Percentiles rank a stretch among this genome's conserved stretches.
Evolutionary conservation across 2,113 vertebrate genomes (phyloP).

Genomic region (Pygoscelis adeliae): DNA sequence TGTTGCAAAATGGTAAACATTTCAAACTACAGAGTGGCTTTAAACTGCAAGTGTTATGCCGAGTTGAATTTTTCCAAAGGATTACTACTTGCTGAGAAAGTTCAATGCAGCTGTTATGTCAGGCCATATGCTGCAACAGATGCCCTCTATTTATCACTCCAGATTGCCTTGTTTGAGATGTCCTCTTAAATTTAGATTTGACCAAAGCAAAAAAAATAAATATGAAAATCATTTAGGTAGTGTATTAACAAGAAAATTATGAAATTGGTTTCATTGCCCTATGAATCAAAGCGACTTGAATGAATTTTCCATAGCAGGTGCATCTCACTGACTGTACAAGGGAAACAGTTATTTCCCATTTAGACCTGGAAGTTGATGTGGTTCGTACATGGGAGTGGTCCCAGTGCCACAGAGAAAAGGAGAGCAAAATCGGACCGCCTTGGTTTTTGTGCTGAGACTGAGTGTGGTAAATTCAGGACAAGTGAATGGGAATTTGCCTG

Average conservation of each 20-base stretch:
- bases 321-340: background rate
- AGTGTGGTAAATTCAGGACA: background rate
- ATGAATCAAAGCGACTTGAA: background rate
- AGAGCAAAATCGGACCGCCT: background rate
- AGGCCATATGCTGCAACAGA: conserved; percentile 6
- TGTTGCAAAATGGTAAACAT: no score
- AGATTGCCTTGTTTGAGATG: conserved; percentile 32
- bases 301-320: background rate
- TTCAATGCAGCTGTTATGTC: background rate
- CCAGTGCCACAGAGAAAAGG: background rate
- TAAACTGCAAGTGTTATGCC: no score
- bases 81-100: background rate
- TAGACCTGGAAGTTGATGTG: background rate
- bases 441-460: background rate
- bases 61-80: background rate
- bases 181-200: conserved; percentile 11
- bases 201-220: background rate
- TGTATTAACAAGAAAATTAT: background rate
- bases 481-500: background rate
- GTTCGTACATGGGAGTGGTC: background rate
- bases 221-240: background rate
- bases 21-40: no score
- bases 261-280: background rate
- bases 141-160: conserved; percentile 10
- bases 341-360: background rate